Percentiles rank a stretch among this genome's conserved stretches.
These are phyloP conservation scores for Lophotis ruficrista DNA, from an alignment of 2,113 vertebrate species.

Conservation along the genomic window DNA sequence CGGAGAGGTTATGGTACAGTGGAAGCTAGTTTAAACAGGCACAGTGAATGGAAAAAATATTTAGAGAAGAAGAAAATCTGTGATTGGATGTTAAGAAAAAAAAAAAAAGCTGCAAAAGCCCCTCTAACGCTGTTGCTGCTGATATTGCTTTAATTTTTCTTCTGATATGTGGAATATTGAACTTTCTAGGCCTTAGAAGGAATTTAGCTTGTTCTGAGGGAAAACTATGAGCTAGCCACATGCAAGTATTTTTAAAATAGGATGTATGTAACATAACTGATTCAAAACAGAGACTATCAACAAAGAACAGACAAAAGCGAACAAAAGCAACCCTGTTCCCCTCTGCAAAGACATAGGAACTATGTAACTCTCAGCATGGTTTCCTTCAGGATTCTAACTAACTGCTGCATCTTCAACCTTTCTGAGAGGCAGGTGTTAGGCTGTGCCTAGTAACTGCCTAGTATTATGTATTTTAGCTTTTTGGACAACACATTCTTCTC, in stretches of 20 bases:
- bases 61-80: background rate
- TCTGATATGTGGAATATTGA: background rate
- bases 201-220: background rate
- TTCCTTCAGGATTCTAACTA: background rate
- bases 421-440: background rate
- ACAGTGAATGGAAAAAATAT: background rate
- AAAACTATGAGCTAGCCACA: background rate
- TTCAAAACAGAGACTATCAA: background rate
- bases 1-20: background rate
- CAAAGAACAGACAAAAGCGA: background rate
- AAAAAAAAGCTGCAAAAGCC: background rate
- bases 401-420: background rate
- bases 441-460: background rate
- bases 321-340: accelerated
- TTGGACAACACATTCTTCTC: background rate
- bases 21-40: background rate
- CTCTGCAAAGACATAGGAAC: background rate
- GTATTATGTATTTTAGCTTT: accelerated
- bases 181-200: background rate
- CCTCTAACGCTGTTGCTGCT: background rate
- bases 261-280: background rate
- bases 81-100: background rate
- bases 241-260: background rate
- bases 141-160: background rate
- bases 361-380: background rate